Conservation (phyloP, 2,113 vertebrate species). For the Egretta garzetta region DNA sequence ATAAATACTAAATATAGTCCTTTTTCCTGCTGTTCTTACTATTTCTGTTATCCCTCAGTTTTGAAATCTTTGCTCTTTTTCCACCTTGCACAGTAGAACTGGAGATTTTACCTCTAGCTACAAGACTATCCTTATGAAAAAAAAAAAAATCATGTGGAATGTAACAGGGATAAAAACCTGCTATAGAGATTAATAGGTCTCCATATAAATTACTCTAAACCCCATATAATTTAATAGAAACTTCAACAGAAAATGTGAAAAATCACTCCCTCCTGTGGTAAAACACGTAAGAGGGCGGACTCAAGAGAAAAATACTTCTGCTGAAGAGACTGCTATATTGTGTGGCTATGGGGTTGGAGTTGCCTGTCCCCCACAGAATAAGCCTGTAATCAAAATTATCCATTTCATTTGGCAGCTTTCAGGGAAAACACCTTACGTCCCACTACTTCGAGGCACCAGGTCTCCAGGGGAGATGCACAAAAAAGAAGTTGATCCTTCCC, state of each 20-base stretch:
- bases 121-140: not conserved
- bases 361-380: not conserved
- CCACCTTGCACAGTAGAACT: not conserved
- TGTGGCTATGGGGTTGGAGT: not conserved
- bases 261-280: conserved; percentile 55
- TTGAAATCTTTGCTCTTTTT: not conserved
- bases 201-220: not conserved
- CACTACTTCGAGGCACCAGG: not conserved
- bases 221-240: not conserved
- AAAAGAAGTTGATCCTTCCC: not conserved
- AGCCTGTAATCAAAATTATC: not conserved
- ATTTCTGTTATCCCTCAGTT: not conserved
- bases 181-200: not conserved
- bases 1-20: not conserved
- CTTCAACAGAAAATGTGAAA: conserved; percentile 10
- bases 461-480: not conserved
- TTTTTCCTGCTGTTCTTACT: not conserved
- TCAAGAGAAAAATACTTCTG: not conserved
- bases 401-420: not conserved
- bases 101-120: not conserved
- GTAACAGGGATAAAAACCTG: not conserved
- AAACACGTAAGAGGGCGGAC: not conserved
- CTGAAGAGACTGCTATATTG: not conserved
- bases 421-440: not conserved
- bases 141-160: not conserved